phyloP scores from a whole-genome alignment of 2,797 vertebrate genomes.

The Phrynocephalus vlangalii region DNA sequence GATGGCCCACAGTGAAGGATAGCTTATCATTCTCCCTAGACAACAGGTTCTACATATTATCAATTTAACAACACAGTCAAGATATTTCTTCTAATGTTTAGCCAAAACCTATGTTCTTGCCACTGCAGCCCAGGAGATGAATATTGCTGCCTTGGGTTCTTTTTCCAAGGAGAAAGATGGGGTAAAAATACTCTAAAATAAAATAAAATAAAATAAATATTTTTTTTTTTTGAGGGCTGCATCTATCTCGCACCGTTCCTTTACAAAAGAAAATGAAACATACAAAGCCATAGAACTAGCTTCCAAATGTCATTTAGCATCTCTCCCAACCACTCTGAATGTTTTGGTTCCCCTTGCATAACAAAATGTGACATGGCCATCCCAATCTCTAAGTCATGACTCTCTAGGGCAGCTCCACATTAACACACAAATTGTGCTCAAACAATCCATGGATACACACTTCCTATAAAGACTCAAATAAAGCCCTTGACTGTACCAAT shows the following conservation, averaged over 20 bases:
- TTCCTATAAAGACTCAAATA: constrained; percentile 34
- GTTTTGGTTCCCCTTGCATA: background rate
- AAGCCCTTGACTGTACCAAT: constrained; percentile 21
- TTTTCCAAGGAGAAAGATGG: no score
- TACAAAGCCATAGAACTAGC: no score
- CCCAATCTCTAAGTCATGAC: background rate
- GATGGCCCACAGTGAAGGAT: background rate
- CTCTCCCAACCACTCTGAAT: background rate
- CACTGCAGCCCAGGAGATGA: background rate
- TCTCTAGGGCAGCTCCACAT: background rate
- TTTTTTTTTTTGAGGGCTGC: no score
- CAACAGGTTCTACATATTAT: background rate
- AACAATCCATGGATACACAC: background rate
- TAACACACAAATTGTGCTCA: no score
- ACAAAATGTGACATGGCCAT: background rate
- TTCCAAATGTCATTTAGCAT: background rate
- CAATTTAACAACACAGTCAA: no score
- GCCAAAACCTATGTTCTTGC: background rate
- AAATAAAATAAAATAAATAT: no score
- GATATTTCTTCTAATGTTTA: background rate
- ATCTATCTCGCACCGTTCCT: no score
- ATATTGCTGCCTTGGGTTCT: background rate
- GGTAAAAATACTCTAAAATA: no score
- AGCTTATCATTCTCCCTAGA: background rate
- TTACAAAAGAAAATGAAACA: no score